Evolutionary conservation across 2,888 invertebrate species (phyloP).

Genomic region (Drosophila bunnanda): DNA sequence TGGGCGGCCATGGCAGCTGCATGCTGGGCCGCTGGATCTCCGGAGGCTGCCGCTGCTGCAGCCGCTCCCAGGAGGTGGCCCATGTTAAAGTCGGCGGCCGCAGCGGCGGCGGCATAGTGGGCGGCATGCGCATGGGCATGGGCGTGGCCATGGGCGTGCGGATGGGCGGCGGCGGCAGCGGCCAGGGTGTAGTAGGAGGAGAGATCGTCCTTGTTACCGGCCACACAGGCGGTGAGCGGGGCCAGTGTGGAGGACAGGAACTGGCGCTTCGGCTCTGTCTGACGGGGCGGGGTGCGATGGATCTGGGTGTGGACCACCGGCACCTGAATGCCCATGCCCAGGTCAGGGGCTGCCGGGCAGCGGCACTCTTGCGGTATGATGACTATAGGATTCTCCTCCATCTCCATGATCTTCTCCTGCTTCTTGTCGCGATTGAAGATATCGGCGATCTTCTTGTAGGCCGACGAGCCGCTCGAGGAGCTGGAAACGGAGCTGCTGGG

Average conservation of each 20-base stretch:
- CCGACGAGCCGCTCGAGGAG: conserved; percentile 87
- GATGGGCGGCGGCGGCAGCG: conserved; percentile 86
- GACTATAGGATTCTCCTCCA: conserved; percentile 85
- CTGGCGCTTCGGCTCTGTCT: conserved; percentile 89
- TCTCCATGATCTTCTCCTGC: conserved; percentile 85
- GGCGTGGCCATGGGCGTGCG: conserved; percentile 62
- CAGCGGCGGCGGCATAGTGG: conserved; percentile 77
- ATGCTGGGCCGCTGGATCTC: conserved; percentile 58
- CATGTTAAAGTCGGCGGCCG: conserved; percentile 88
- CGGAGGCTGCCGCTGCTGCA: conserved; percentile 56
- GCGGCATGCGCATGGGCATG: conserved; percentile 63
- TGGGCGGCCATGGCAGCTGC: conserved; percentile 62
- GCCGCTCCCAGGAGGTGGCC: conserved; percentile 77
- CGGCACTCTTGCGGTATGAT: conserved; percentile 85
- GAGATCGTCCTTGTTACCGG: conserved; percentile 87
- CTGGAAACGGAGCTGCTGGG: conserved; percentile 86
- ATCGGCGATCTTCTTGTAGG: conserved; percentile 87
- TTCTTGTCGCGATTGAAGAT: conserved; percentile 85
- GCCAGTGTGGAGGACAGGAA: conserved; percentile 92
- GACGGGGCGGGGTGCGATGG: conserved; percentile 85
- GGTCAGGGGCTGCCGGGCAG: conserved; percentile 86
- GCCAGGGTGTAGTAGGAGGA: conserved; percentile 87
- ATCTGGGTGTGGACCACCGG: conserved; percentile 85
- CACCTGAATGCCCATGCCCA: conserved; percentile 86
- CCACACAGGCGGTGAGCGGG: conserved; percentile 91